Evolutionary conservation across 1,140 invertebrate genomes (phyloP), one percentile per base, ranked within the genome.

Genomic region (Microplitis demolitor): DNA sequence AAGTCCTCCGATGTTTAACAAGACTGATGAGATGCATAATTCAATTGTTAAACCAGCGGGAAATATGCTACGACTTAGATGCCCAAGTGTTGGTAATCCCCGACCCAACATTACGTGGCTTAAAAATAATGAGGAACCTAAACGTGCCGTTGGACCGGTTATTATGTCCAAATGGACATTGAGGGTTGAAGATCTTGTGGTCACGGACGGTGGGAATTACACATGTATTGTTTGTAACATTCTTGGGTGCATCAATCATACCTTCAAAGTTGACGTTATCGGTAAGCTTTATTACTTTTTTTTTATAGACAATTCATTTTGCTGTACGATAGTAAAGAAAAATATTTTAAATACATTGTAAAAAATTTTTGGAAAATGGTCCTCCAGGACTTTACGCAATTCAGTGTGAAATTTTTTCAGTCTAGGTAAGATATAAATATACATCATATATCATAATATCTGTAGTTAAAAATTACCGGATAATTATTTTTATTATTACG

Each of bases 221-320:
- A 96, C 93, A 0, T 98, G 96, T 79, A 87, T 92, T 34, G 92
- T 96, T 4, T 94, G 92, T 86, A 98, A 97, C 81, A 79, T 86
- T 5, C 80, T 92, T 14, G 95, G 92, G 5, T 94, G 94, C 78
- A 92, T 96, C 63, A 89, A 92, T 51, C 92, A 92, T 79, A 93
- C 91, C 0, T 94, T 90, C 78, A 89, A 88, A 72, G 87, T 96
- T 4, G 90, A 93, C 69, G 90, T 96, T 63, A 88, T 92, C 75
- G 93, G 94, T 96, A 87, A 90, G 89, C 86, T 76, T 33, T 45
- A 34, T 31, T 45, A 74, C 31, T 45, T 4, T 11, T 37, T 37
- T 68, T 35, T 35, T 63, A 64, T 5, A 70, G 58, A 13, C 24
- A 39, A 31, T 54, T 54, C n/a, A 4, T 35, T 53, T 62, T 24